Evolutionary conservation across 2,888 invertebrate genomes (phyloP).

Genomic region (Heteromyza rotundicornis): DNA sequence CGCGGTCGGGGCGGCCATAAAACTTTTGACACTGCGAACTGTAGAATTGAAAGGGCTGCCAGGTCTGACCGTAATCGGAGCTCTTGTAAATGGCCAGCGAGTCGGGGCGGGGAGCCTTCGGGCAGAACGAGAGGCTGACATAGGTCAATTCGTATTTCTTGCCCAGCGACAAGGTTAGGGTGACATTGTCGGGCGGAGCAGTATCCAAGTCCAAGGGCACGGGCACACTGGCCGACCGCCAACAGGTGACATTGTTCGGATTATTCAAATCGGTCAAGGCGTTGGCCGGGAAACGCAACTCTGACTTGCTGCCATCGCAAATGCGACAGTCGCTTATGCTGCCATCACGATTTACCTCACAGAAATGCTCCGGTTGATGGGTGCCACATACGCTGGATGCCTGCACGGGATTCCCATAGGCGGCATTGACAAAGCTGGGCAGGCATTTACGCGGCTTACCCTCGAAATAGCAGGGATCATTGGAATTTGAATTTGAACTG

Average conservation of each 20-base stretch:
- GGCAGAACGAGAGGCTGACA: conserved; percentile 95
- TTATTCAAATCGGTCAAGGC: conserved; percentile 96
- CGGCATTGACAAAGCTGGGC: conserved; percentile 98
- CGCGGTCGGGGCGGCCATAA: conserved; percentile 87
- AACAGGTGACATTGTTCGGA: conserved; percentile 96
- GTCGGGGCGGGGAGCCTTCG: conserved; percentile 89
- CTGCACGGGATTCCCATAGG: conserved; percentile 88
- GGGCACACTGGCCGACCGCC: conserved; percentile 88
- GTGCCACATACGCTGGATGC: conserved; percentile 91
- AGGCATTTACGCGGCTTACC: conserved; percentile 88
- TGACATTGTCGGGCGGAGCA: conserved; percentile 91
- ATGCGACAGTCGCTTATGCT: conserved; percentile 69
- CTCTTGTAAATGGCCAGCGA: conserved; percentile 98
- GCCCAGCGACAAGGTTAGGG: conserved; percentile 87
- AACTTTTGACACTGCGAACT: conserved; percentile 92
- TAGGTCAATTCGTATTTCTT: conserved; percentile 99
- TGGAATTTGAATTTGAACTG: conserved; percentile 67
- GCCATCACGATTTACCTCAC: conserved; percentile 67
- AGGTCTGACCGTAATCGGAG: conserved; percentile 94
- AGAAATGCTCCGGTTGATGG: conserved; percentile 77
- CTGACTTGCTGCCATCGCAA: conserved; percentile 83
- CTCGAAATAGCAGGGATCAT: conserved; percentile 90
- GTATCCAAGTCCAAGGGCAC: conserved; percentile 72
- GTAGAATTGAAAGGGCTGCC: conserved; percentile 99
- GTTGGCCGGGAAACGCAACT: conserved; percentile 77